Evolutionary conservation across 2,113 vertebrate genomes (phyloP).

Genomic region (Rhadina sibilatrix): DNA sequence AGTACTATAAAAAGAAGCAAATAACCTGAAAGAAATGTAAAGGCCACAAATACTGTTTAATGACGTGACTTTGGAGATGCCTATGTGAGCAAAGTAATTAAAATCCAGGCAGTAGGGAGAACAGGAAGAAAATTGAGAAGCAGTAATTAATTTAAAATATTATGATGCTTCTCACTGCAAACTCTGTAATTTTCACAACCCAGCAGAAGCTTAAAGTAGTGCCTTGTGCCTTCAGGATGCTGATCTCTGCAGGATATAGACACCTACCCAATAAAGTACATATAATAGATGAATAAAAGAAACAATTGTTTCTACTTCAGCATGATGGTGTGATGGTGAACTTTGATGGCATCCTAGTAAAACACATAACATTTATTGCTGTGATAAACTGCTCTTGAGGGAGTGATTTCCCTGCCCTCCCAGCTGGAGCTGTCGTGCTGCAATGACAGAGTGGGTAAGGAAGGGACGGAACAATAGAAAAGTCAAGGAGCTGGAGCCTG

Average conservation of each 20-base stretch:
- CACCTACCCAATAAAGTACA: background rate
- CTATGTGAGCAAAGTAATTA: constrained; percentile 20
- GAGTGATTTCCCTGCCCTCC: constrained; percentile 72
- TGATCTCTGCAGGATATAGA: background rate
- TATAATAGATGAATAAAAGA: constrained; percentile 52
- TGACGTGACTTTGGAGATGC: background rate
- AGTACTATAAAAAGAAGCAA: background rate
- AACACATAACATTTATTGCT: constrained; percentile 73
- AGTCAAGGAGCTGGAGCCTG: constrained; percentile 61
- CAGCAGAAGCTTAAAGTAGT: background rate
- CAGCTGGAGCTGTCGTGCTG: constrained; percentile 59
- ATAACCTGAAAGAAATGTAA: background rate
- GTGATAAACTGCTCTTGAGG: constrained; percentile 73
- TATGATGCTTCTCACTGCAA: background rate
- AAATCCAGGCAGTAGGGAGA: background rate
- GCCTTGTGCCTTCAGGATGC: background rate
- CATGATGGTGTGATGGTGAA: constrained; percentile 68
- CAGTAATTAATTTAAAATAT: constrained; percentile 6
- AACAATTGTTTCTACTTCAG: constrained; percentile 64
- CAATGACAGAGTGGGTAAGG: constrained; percentile 63
- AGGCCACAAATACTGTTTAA: background rate
- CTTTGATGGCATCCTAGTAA: constrained; percentile 77
- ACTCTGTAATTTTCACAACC: background rate
- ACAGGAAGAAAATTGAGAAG: constrained; percentile 7
- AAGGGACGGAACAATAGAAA: constrained; percentile 70